Base-by-base conservation (phyloP, 1,140 invertebrate species). In the Cherax destructor region DNA sequence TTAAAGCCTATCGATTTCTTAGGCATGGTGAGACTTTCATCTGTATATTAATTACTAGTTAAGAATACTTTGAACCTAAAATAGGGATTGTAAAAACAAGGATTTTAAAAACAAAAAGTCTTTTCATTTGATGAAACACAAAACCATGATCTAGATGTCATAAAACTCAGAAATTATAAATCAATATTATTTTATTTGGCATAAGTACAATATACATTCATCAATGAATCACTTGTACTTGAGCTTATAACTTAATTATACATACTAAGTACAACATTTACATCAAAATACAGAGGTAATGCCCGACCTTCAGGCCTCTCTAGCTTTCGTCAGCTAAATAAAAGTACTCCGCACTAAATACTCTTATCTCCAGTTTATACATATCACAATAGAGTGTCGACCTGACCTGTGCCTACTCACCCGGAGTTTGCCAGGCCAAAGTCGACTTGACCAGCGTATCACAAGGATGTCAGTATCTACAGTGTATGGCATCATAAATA, bases 401-500 rank as follows among this genome's bases (percentile, higher is more conserved):
- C 74, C 41, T 59, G 52, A 59, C 56, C 56, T 41, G 56, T 41
- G 30, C 30, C 74, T 81, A 41, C 50, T 77, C 56, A 78, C 76
- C 56, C 24, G 69, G 65, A n/a, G 49, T 56, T 56, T 9, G 52
- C 52, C n/a, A 69, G 72, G 59, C 10, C 74, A 24, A 61, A 79
- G 56, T 72, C 83, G 76, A 83, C 89, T 74, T 91, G 89, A 91
- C 89, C 89, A 91, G 89, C 65, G 52, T 85, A 91, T 91, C 89
- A 91, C 89, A 80, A 47, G 85, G 69, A 78, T 56, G 87, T 91
- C 83, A 86, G 50, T 91, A 85, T 91, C 83, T 84, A 85, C 89
- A 91, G 83, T 89, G 89, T 86, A 91, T 91, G 89, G 89, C 89
- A 91, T 91, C 89, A 91, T 91, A 91, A 85, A 91, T 85, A 91